Conservation (phyloP, 2,888 invertebrate genomes). For the Troilus luridus region DNA sequence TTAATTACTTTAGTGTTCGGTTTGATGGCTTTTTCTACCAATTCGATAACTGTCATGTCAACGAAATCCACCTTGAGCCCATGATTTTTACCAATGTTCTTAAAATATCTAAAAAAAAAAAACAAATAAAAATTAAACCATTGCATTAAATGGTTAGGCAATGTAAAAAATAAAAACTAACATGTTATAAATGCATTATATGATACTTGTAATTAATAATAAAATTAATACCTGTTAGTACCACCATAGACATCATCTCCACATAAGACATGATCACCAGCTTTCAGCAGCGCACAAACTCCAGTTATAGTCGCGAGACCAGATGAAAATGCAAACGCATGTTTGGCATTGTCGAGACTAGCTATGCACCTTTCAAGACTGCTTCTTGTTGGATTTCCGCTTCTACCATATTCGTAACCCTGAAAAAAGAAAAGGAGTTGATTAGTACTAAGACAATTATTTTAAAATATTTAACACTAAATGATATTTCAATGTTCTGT, state of each 20-base stretch:
- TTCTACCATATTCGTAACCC: conserved; percentile 74
- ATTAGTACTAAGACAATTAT: not conserved
- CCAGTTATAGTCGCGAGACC: conserved; percentile 90
- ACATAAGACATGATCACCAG: conserved; percentile 92
- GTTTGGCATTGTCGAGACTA: conserved; percentile 88
- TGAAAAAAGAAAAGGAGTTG: not conserved
- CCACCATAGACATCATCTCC: conserved; percentile 97
- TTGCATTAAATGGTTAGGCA: not conserved
- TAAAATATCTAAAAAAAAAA: conserved; percentile 68
- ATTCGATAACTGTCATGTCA: conserved; percentile 80
- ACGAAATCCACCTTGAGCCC: conserved; percentile 84
- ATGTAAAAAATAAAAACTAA: not conserved
- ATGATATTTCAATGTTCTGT: too few relatives aligned
- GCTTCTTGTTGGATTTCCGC: conserved; percentile 94
- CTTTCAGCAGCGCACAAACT: conserved; percentile 75
- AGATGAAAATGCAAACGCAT: conserved; percentile 87
- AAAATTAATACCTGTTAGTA: conserved; percentile 77
- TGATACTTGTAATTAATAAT: not conserved
- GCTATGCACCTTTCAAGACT: conserved; percentile 92
- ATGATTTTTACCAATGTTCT: conserved; percentile 75
- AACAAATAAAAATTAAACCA: not conserved
- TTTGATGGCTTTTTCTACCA: conserved; percentile 79
- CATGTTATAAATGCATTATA: not conserved
- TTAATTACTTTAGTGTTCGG: conserved; percentile 86
- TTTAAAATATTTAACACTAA: too few relatives aligned